Conservation (phyloP, 2,888 invertebrate genomes). For the Cantharis rufa region DNA sequence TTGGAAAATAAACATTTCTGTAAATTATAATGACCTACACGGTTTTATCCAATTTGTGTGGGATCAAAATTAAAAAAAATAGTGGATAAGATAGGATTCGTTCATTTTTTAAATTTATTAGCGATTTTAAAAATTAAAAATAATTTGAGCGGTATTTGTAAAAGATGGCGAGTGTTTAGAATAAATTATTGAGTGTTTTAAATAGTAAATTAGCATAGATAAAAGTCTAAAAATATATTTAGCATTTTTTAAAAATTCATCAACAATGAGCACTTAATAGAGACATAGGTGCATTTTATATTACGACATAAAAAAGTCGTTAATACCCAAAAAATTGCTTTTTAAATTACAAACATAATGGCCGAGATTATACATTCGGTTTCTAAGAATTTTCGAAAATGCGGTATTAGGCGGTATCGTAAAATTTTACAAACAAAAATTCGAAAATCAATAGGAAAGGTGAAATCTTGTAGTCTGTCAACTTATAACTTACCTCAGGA, state of each 20-base stretch:
- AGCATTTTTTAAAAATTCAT: constrained; percentile 5
- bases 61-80: background rate
- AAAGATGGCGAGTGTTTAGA: background rate
- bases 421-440: background rate
- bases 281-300: background rate
- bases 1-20: background rate
- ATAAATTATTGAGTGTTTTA: background rate
- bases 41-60: background rate
- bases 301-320: background rate
- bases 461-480: background rate
- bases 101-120: background rate
- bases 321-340: background rate
- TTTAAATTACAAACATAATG: background rate
- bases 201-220: background rate
- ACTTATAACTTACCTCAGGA: background rate
- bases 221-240: background rate
- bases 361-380: background rate
- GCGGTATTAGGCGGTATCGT: background rate
- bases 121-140: background rate
- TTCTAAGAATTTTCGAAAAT: background rate
- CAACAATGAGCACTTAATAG: constrained; percentile 6
- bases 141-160: background rate
- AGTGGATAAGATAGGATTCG: background rate
- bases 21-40: background rate
- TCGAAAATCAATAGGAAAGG: background rate